phyloP scores from a whole-genome alignment of 1,140 invertebrate genomes.

The Anadara kagoshimensis region DNA sequence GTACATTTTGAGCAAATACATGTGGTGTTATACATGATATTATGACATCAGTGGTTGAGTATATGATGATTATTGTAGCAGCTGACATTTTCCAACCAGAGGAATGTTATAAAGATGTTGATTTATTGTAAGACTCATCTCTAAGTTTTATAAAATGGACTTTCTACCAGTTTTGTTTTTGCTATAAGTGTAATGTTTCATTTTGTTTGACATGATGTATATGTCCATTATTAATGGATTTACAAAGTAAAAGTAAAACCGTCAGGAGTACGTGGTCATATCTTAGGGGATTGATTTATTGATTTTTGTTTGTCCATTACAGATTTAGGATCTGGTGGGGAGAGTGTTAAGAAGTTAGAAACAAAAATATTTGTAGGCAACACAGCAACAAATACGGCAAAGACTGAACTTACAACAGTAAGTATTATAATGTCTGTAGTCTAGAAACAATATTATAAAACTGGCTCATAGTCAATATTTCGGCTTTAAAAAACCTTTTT shows the following conservation, averaged over 20 bases:
- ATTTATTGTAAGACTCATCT: no score
- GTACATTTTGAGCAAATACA: no score
- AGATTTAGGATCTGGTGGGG: conserved; percentile 90
- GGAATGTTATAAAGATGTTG: no score
- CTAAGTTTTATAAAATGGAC: no score
- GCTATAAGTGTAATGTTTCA: neutral
- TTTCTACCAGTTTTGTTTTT: neutral
- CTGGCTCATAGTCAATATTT: no score
- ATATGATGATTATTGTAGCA: no score
- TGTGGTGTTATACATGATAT: no score
- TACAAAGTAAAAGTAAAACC: neutral
- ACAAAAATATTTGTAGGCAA: conserved; percentile 87
- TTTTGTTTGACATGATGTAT: neutral
- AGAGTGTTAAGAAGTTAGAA: conserved; percentile 86
- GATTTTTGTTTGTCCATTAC: conserved; percentile 47
- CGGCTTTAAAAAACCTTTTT: no score
- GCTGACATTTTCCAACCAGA: no score
- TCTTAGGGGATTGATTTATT: neutral
- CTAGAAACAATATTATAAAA: no score
- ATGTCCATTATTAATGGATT: neutral
- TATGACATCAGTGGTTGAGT: no score
- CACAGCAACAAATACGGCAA: conserved; percentile 91
- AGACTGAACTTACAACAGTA: conserved; percentile 93
- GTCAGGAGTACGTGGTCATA: neutral
- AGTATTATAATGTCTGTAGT: conserved; percentile 46